These are phyloP conservation scores for Ctenopoma kingsleyae DNA, from an alignment of 2,797 vertebrate genomes.

Conservation along the genomic window DNA sequence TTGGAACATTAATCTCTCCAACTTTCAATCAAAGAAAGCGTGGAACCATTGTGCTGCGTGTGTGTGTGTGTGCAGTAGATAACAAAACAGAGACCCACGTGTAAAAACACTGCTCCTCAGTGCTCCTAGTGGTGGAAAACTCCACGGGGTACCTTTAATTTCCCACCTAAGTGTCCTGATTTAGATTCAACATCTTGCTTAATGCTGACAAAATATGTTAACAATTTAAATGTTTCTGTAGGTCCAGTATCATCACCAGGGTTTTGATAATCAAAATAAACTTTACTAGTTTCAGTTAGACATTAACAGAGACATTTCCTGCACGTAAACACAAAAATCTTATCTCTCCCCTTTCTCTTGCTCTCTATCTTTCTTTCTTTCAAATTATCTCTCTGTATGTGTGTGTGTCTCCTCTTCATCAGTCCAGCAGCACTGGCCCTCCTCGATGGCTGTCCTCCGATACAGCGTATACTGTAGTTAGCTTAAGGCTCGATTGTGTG, in stretches of 20 bases:
- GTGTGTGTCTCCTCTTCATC: conserved; percentile 38
- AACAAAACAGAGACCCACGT: background rate
- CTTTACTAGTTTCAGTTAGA: background rate
- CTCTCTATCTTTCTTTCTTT: background rate
- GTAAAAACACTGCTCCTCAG: background rate
- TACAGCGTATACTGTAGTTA: conserved; percentile 87
- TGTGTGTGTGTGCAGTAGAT: background rate
- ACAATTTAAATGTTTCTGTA: background rate
- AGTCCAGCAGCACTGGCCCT: conserved; percentile 85
- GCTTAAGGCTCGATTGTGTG: conserved; percentile 94
- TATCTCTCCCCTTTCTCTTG: background rate
- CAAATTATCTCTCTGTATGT: conserved; percentile 8
- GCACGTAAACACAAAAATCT: conserved; percentile 44
- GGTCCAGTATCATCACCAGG: background rate
- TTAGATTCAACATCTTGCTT: background rate
- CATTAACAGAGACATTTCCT: background rate
- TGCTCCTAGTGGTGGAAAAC: background rate
- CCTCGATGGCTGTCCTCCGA: conserved; percentile 95
- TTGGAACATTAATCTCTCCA: background rate
- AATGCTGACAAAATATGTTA: background rate
- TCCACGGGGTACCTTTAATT: conserved; percentile 13
- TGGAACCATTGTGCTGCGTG: too few relatives aligned
- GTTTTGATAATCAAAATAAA: background rate
- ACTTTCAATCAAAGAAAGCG: too few relatives aligned
- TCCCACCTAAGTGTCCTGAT: background rate